Evolutionary conservation across 2,113 vertebrate species (phyloP), one percentile per base, ranked within the genome.

Genomic region (Tamias sibiricus): DNA sequence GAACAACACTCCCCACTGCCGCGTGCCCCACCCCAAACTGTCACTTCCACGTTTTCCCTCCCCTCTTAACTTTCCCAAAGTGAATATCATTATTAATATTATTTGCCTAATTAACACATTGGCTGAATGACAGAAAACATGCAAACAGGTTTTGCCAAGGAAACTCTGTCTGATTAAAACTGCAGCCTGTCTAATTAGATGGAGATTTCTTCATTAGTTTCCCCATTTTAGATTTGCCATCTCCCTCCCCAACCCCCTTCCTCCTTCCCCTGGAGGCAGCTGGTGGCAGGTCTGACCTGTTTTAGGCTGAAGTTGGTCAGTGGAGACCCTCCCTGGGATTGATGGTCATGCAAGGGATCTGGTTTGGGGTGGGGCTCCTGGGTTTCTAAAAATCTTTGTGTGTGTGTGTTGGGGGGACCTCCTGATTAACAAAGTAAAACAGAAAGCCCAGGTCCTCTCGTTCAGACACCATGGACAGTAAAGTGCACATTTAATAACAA

Each of bases 91-190:
- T 96, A 82, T 98, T 98, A 98, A 95, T 28, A 42, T 96, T 96
- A 96, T 96, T 98, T 37, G 59, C 96, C 97, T 98, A 98, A 98
- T 95, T 98, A 98, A 95, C 77, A 83, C 6, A 0, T 97, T 96
- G 96, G 16, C 16, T 92, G 96, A 97, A 97, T 84, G 92, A 97
- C 82, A 97, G 96, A 97, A 98, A 98, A 98, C 97, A 97, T 35
- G 76, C 97, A 98, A 98, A 98, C 97, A 97, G 97, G 97, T 97
- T 97, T 98, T 96, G 81, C 94, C 92, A 94, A 97, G 96, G 91
- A 96, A 97, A 90, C 94, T 97, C 95, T 40, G 91, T 83, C 97
- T 98, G 98, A 97, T 98, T 98, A 97, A 96, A 98, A 95, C 97
- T 44, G 83, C 90, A 97, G 97, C 40, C 95, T 91, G 97, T 95